Evolutionary conservation across 2,113 vertebrate genomes (phyloP).

Genomic region (Dicerorhinus sumatrensis): DNA sequence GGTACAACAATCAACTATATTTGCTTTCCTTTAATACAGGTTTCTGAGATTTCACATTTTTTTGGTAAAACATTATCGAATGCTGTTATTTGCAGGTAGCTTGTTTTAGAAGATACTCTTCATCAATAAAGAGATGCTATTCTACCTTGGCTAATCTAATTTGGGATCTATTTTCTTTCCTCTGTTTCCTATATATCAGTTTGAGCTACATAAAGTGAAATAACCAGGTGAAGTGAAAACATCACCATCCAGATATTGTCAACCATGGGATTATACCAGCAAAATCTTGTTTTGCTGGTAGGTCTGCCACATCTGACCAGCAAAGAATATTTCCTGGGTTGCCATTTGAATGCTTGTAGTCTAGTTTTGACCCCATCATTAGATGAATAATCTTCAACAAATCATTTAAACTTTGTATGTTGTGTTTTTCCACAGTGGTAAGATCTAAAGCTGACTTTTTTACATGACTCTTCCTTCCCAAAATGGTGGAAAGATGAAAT

Average conservation of each 20-base stretch:
- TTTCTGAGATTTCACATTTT: background rate
- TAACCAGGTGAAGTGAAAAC: background rate
- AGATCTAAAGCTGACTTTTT: background rate
- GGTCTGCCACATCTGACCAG: background rate
- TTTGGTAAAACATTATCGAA: constrained; percentile 41
- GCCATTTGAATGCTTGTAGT: background rate
- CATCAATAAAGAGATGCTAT: background rate
- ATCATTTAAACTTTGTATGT: background rate
- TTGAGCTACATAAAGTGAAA: constrained; percentile 12
- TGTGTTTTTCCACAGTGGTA: background rate
- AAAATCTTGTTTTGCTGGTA: background rate
- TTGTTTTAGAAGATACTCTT: background rate
- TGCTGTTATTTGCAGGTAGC: background rate
- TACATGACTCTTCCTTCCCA: background rate
- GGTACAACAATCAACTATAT: background rate
- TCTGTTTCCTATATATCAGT: background rate
- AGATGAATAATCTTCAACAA: background rate
- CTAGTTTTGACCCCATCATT: background rate
- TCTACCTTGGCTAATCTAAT: background rate
- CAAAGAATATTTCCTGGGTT: background rate
- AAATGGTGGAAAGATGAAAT: background rate
- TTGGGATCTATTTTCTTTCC: background rate
- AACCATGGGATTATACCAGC: background rate
- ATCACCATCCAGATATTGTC: background rate
- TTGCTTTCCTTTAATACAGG: background rate